phyloP scores from a whole-genome alignment of 2,113 vertebrate species.

The Tachysurus fulvidraco region DNA sequence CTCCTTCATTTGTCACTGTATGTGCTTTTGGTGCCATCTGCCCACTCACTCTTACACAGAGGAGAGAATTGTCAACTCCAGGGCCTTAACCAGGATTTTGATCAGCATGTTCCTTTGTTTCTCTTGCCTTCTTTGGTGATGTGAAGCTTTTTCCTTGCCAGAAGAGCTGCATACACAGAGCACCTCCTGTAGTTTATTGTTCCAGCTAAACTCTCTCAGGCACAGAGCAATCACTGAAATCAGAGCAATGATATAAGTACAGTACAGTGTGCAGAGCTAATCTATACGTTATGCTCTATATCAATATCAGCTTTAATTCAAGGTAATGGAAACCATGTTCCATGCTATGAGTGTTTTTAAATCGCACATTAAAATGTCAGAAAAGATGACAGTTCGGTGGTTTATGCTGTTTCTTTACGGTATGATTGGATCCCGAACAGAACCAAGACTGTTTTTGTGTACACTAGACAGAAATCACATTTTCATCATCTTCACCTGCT shows the following conservation, averaged over 20 bases:
- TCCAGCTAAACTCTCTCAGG: constrained; percentile 38
- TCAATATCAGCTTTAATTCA: neutral
- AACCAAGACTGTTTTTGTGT: neutral
- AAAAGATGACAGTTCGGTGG: constrained; percentile 7
- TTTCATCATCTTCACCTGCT: constrained; percentile 6
- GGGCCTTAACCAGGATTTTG: constrained; percentile 44
- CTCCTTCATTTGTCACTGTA: constrained; percentile 37
- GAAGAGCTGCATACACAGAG: constrained; percentile 13
- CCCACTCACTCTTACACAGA: neutral
- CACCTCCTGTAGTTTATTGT: constrained; percentile 35
- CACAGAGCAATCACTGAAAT: constrained; percentile 45
- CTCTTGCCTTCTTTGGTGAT: constrained; percentile 16
- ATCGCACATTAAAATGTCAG: constrained; percentile 9
- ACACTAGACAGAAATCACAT: constrained; percentile 26
- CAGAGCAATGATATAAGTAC: constrained; percentile 18
- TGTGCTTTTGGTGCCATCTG: constrained; percentile 28
- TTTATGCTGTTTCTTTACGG: neutral
- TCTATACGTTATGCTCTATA: neutral
- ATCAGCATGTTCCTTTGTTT: constrained; percentile 28
- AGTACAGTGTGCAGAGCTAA: constrained; percentile 23
- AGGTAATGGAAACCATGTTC: constrained; percentile 3
- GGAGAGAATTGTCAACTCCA: constrained; percentile 41
- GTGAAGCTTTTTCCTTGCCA: constrained; percentile 37
- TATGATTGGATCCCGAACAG: constrained; percentile 36
- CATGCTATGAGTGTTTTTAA: neutral